A percentile compares a stretch with the other conserved stretches of the same genome.
These are phyloP conservation scores for Tryphoninae sp. DNA, from an alignment of 2,888 invertebrate species.

Conservation along the genomic window DNA sequence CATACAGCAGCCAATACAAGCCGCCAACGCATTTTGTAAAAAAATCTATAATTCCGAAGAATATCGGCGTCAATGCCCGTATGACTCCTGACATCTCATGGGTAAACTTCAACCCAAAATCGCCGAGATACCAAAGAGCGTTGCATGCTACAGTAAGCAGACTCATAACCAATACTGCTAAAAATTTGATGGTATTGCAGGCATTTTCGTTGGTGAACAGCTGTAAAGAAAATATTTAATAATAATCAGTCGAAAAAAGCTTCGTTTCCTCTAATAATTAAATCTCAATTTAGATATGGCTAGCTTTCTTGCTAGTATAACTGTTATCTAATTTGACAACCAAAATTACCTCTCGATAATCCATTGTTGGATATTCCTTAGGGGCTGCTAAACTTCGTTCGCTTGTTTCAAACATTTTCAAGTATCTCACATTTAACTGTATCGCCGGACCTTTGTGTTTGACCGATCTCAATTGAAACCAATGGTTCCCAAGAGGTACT, in stretches of 20 bases:
- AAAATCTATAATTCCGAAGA: slow-evolving; percentile 77
- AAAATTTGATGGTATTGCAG: slow-evolving; percentile 74
- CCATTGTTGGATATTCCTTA: slow-evolving; percentile 63
- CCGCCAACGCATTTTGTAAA: slow-evolving; percentile 78
- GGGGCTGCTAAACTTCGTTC: slow-evolving; percentile 55
- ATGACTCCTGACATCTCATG: slow-evolving; percentile 75
- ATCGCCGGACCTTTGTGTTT: slow-evolving; percentile 67
- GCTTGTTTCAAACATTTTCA: slow-evolving; percentile 66
- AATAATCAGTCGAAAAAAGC: not conserved
- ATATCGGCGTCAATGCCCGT: slow-evolving; percentile 75
- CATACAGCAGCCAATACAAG: slow-evolving; percentile 78
- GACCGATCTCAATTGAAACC: slow-evolving; percentile 73
- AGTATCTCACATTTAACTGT: slow-evolving; percentile 67
- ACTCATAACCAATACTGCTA: slow-evolving; percentile 73
- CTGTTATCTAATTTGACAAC: not conserved
- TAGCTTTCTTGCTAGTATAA: slow-evolving; percentile 34
- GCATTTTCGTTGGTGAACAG: slow-evolving; percentile 75
- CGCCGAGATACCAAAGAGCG: slow-evolving; percentile 73
- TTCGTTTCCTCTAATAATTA: not conserved
- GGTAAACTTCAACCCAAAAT: slow-evolving; percentile 76
- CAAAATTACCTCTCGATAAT: slow-evolving; percentile 68
- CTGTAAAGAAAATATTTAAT: slow-evolving; percentile 63
- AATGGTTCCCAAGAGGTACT: slow-evolving; percentile 72
- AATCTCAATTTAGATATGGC: too few relatives aligned
- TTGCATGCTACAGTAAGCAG: slow-evolving; percentile 72